These are phyloP conservation scores for Sciurus niger DNA, from an alignment of 2,113 vertebrate species.

Conservation along the genomic window DNA sequence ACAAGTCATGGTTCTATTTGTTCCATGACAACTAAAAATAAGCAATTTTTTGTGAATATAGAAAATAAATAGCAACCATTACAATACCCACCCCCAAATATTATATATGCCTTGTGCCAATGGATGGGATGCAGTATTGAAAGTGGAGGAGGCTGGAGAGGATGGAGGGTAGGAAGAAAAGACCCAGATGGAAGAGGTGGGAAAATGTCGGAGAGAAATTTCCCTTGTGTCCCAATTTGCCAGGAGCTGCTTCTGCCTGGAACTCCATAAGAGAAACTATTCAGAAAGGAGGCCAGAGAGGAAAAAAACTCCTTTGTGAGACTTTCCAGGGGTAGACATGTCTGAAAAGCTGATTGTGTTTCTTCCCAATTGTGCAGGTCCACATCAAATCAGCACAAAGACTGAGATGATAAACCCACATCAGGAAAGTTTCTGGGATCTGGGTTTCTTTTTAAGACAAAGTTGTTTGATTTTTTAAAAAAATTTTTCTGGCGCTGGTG, in stretches of 20 bases:
- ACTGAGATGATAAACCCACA: background rate
- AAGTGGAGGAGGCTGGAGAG: background rate
- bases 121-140: background rate
- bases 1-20: constrained; percentile 71
- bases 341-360: constrained; percentile 62
- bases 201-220: constrained; percentile 66
- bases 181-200: constrained; percentile 29
- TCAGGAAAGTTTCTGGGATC: background rate
- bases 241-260: constrained; percentile 56
- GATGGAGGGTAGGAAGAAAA: background rate
- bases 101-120: background rate
- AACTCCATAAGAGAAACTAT: constrained; percentile 48
- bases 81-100: background rate
- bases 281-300: constrained; percentile 65
- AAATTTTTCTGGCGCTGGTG: background rate
- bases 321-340: constrained; percentile 44
- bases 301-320: background rate
- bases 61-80: constrained; percentile 65
- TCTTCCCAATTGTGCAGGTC: background rate
- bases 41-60: constrained; percentile 46
- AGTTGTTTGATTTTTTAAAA: background rate
- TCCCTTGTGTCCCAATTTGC: constrained; percentile 54
- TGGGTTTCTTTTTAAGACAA: background rate
- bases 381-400: background rate
- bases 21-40: constrained; percentile 64